Percentiles rank a stretch among this genome's conserved stretches.
phyloP scores from a whole-genome alignment of 2,888 invertebrate genomes.

The Cyclophora albipunctata region DNA sequence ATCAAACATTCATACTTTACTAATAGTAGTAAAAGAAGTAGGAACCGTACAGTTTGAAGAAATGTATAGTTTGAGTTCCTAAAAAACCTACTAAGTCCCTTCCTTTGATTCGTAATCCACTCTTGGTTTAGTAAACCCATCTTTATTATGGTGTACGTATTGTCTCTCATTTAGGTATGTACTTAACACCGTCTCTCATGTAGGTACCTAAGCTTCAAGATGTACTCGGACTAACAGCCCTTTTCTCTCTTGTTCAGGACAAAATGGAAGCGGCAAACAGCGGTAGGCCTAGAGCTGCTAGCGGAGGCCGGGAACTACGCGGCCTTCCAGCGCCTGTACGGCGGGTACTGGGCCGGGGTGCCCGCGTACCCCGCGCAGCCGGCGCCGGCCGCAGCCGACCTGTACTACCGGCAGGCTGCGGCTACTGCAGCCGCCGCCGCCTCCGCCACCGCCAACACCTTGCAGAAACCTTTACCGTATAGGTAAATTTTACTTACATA shows the following conservation, averaged over 20 bases:
- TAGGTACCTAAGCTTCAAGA: too few species aligned
- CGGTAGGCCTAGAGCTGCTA: constrained; percentile 95
- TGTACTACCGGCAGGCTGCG: constrained; percentile 89
- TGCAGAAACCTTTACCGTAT: constrained; percentile 93
- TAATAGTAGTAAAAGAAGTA: too few species aligned
- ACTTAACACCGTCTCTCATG: too few species aligned
- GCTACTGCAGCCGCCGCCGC: constrained; percentile 80
- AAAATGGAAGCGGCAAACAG: constrained; percentile 99
- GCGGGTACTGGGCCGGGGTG: constrained; percentile 82
- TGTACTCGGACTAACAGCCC: too few species aligned
- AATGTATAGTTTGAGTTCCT: too few species aligned
- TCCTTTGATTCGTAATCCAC: too few species aligned
- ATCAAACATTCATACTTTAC: too few species aligned
- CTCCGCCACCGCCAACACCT: constrained; percentile 78
- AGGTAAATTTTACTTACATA: constrained; percentile 40
- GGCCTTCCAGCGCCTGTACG: constrained; percentile 96
- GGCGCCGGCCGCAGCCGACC: constrained; percentile 81
- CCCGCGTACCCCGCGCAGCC: constrained; percentile 81
- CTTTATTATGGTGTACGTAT: too few species aligned
- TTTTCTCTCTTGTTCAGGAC: constrained; percentile 78
- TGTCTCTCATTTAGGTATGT: too few species aligned
- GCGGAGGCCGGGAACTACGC: constrained; percentile 99
- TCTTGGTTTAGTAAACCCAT: too few species aligned
- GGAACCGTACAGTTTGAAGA: too few species aligned
- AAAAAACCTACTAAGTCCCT: too few species aligned